phyloP scores from a whole-genome alignment of 2,113 vertebrate genomes.

The Centropristis striata region DNA sequence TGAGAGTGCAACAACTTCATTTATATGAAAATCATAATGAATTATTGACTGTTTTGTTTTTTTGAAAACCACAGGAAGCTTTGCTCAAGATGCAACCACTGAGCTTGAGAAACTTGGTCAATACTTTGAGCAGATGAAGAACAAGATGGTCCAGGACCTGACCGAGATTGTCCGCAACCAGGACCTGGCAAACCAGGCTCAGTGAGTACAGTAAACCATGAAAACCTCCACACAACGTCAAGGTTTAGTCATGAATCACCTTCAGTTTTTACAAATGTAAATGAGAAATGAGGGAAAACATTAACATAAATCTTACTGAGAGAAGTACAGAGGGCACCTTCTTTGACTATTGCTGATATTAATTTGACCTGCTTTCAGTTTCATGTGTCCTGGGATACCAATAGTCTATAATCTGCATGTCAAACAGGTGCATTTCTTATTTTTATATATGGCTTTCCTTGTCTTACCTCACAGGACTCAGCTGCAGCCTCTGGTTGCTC shows the following conservation, averaged over 20 bases:
- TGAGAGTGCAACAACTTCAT: not conserved
- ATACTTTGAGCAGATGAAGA: conserved; percentile 68
- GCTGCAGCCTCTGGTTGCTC: conserved; percentile 65
- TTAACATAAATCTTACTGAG: too few species aligned
- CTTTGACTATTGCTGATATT: too few species aligned
- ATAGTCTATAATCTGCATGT: not conserved
- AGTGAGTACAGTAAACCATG: conserved; percentile 64
- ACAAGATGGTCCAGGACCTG: conserved; percentile 54
- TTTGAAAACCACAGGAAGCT: conserved; percentile 56
- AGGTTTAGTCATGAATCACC: not conserved
- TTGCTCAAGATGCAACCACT: conserved; percentile 42
- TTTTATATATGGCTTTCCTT: not conserved
- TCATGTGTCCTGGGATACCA: too few species aligned
- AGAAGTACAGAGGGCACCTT: too few species aligned
- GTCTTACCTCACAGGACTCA: conserved; percentile 59
- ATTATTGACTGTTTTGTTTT: not conserved
- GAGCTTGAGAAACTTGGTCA: conserved; percentile 51
- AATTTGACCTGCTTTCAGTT: too few species aligned
- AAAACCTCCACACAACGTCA: not conserved
- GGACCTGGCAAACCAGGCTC: conserved; percentile 62
- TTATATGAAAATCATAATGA: not conserved
- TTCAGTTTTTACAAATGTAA: too few species aligned
- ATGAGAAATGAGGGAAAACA: too few species aligned
- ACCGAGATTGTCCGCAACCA: conserved; percentile 34
- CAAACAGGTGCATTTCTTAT: not conserved